Evolutionary conservation across 2,113 vertebrate genomes (phyloP).

Genomic region (Aleadryas rufinucha): DNA sequence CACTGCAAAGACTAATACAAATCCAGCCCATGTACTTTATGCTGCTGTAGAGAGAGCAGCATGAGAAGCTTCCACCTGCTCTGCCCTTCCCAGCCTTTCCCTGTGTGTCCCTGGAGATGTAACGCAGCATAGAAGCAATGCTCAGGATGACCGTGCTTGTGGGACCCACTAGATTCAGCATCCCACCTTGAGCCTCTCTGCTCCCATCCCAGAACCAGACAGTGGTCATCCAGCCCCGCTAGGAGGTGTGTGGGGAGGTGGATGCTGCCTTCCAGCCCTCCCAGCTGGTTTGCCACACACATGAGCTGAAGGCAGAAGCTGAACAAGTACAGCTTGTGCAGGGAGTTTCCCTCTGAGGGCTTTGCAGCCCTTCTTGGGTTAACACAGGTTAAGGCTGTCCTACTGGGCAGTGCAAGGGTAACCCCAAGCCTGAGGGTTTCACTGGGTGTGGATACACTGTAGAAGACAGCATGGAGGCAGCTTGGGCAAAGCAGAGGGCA

Average conservation of each 20-base stretch:
- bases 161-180: neutral
- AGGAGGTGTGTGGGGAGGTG: neutral
- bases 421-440: neutral
- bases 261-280: neutral
- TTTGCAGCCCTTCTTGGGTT: neutral
- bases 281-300: neutral
- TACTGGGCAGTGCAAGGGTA: neutral
- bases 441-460: fast-evolving
- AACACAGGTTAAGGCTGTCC: neutral
- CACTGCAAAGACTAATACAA: neutral
- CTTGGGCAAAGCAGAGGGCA: neutral
- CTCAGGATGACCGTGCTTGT: neutral
- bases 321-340: too few relatives aligned
- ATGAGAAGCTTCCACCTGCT: neutral
- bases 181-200: fast-evolving
- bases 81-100: neutral
- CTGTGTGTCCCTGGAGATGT: neutral
- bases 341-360: neutral
- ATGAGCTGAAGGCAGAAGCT: fast-evolving
- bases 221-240: fast-evolving
- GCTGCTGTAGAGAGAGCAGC: neutral
- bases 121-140: neutral
- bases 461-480: neutral
- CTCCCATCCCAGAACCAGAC: neutral
- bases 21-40: neutral